A percentile compares a stretch with the other conserved stretches of the same genome.
phyloP scores from a whole-genome alignment of 2,113 vertebrate genomes.

The Pungitius pungitius region DNA sequence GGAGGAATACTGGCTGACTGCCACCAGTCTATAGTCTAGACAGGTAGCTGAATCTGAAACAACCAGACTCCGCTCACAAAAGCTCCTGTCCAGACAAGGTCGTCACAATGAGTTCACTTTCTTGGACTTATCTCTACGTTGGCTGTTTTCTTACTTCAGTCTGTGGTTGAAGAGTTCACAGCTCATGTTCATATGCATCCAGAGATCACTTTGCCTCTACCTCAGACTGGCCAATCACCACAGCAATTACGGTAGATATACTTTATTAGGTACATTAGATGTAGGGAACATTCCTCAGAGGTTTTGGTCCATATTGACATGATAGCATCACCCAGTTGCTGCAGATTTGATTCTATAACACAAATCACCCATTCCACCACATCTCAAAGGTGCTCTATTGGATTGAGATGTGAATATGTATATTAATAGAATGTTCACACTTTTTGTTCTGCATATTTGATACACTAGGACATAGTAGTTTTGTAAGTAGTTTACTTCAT shows the following conservation, averaged over 20 bases:
- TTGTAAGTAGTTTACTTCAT: conserved; percentile 55
- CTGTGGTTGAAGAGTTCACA: background rate
- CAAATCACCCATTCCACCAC: no score
- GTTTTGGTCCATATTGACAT: no score
- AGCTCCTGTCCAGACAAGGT: background rate
- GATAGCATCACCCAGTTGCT: no score
- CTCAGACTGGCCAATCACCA: background rate
- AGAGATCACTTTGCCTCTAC: background rate
- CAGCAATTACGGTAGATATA: background rate
- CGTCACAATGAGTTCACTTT: background rate
- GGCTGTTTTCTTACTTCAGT: background rate
- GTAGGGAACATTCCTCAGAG: no score
- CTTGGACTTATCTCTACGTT: background rate
- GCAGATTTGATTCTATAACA: no score
- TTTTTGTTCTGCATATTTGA: conserved; percentile 47
- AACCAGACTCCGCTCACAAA: background rate
- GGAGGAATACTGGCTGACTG: background rate
- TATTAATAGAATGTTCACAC: background rate
- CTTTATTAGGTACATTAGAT: no score
- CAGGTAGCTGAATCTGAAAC: background rate
- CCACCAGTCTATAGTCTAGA: background rate
- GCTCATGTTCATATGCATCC: background rate
- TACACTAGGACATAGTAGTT: conserved; percentile 35
- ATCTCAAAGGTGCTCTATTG: no score
- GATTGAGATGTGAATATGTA: background rate